Evolutionary conservation across 2,888 invertebrate genomes (phyloP), one percentile per base, ranked within the genome.

Genomic region (Apocheima hispidaria): DNA sequence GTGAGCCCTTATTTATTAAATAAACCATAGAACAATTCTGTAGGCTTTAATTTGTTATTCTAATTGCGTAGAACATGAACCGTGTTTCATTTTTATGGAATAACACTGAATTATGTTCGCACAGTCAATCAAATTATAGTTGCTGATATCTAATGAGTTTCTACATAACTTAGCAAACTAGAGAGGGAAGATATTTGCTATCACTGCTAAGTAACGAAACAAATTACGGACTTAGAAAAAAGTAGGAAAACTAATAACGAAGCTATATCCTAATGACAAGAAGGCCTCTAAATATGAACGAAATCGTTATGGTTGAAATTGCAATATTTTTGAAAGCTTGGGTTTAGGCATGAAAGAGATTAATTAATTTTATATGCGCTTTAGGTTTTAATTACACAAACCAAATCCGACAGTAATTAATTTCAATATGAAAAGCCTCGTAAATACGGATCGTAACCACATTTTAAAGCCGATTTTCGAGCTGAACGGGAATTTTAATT

Each of bases 401-500:
- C 65, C 65, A 62, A 66, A 49, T 68, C 61, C 65, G 68, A 68
- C 67, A 69, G 70, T 63, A 73, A 75, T 72, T 73, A 73, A 71
- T 74, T 72, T 72, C 65, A 59, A 66, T 67, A 69, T 68, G 63
- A 65, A 69, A 60, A 59, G 46, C 62, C 50, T 56, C 28, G 54
- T 51, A 66, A 72, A 68, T 56, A 61, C 57, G 46, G 53, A 60
- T 63, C 41, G 40, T 66, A 72, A 75, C 74, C 74, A 72, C 75
- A 71, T 73, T 62, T 60, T 58, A 62, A 66, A 63, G 48, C 69
- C 51, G 65, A 71, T 69, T 63, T 66, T 66, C 69, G 43, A 58
- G 57, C 51, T 71, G 71, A 76, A 78, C 69, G 74, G 76, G 75
- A 73, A 70, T 84, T 86, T 84, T 84, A 82, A 87, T 86, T 84